These are phyloP conservation scores for Asarcornis scutulata DNA, from an alignment of 2,113 vertebrate genomes.

Conservation along the genomic window DNA sequence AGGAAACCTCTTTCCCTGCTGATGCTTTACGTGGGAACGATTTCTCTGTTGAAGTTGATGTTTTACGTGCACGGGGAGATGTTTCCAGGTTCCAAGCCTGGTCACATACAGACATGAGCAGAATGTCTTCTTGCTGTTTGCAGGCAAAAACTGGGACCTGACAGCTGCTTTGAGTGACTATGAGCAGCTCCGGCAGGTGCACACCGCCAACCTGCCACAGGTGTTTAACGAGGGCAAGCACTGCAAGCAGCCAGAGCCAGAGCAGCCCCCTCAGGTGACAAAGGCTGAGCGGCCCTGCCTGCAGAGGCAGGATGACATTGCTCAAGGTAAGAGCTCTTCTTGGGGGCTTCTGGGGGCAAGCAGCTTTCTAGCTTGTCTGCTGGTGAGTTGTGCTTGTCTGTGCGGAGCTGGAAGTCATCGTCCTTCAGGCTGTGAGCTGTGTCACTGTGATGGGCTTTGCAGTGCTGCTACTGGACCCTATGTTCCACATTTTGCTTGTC, in stretches of 20 bases:
- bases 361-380: not conserved
- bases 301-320: constrained; percentile 91
- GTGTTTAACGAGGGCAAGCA: constrained; percentile 94
- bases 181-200: constrained; percentile 96
- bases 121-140: not conserved
- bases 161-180: constrained; percentile 94
- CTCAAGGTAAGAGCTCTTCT: constrained; percentile 81
- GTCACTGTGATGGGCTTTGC: not conserved
- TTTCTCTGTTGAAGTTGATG: not conserved
- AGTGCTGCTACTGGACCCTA: not conserved
- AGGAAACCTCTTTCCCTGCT: not conserved
- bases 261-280: constrained; percentile 83
- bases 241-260: constrained; percentile 82
- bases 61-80: not conserved
- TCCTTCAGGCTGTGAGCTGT: not conserved
- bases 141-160: constrained; percentile 99
- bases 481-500: not conserved
- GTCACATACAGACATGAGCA: not conserved
- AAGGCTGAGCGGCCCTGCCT: constrained; percentile 81
- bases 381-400: not conserved
- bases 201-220: constrained; percentile 92
- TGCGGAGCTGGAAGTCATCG: not conserved
- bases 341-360: not conserved
- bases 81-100: not conserved
- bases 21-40: not conserved